These are phyloP conservation scores for Abscondita cerata DNA, from an alignment of 2,888 invertebrate species.

Conservation along the genomic window DNA sequence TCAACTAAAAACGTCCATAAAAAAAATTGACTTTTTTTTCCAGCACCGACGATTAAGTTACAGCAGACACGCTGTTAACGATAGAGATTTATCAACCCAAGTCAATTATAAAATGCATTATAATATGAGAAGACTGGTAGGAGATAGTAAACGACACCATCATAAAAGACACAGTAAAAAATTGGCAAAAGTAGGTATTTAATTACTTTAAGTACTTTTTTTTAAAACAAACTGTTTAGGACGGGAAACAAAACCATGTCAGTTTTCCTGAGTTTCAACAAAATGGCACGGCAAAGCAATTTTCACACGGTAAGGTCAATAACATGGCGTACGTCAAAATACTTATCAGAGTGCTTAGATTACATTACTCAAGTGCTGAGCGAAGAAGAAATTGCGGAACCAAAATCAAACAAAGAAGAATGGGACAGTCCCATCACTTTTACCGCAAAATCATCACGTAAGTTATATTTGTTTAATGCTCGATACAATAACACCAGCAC, in stretches of 20 bases:
- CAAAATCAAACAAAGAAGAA: conserved; percentile 70
- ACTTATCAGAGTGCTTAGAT: conserved; percentile 61
- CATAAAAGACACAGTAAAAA: conserved; percentile 80
- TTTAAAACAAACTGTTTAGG: conserved; percentile 61
- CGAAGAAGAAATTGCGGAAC: conserved; percentile 65
- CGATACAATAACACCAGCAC: not conserved
- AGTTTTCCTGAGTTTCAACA: conserved; percentile 90
- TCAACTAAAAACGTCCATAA: too few relatives aligned
- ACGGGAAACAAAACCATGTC: conserved; percentile 86
- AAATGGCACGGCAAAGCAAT: conserved; percentile 86
- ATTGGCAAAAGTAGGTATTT: conserved; percentile 71
- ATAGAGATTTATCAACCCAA: conserved; percentile 85
- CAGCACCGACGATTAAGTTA: conserved; percentile 91
- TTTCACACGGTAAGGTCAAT: conserved; percentile 77
- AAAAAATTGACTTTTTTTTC: conserved; percentile 50
- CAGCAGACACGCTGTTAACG: conserved; percentile 90
- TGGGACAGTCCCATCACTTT: conserved; percentile 90
- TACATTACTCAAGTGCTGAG: conserved; percentile 86
- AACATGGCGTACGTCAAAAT: too few relatives aligned
- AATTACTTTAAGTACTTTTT: not conserved
- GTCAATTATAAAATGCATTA: conserved; percentile 89
- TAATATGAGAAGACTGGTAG: conserved; percentile 87
- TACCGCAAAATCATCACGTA: conserved; percentile 88
- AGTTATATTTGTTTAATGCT: conserved; percentile 57
- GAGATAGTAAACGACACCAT: conserved; percentile 83